Percentiles rank a stretch among this genome's conserved stretches.
These are phyloP conservation scores for Magallana gigas DNA, from an alignment of 1,140 invertebrate genomes.

Conservation along the genomic window DNA sequence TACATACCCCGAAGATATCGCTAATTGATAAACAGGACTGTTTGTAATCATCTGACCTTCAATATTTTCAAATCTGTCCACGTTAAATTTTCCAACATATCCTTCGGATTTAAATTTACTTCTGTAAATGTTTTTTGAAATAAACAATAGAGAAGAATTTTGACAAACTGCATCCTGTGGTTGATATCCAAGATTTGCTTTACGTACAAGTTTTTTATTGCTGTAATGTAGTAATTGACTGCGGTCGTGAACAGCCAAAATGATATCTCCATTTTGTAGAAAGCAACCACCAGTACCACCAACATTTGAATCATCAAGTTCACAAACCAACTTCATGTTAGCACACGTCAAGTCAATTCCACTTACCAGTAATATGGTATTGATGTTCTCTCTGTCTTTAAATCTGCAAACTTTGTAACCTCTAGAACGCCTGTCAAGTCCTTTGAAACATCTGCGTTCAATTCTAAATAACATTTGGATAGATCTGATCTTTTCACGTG, in stretches of 20 bases:
- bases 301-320: neutral
- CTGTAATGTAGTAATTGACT: neutral
- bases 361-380: too few species aligned
- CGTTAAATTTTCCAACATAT: neutral
- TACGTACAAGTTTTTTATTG: neutral
- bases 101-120: neutral
- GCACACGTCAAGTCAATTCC: neutral
- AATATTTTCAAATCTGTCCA: neutral
- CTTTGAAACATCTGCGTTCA: neutral
- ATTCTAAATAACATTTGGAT: neutral
- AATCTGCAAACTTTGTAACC: constrained; percentile 4
- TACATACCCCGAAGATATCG: neutral
- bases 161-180: neutral
- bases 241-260: neutral
- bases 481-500: neutral
- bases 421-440: neutral
- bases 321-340: neutral
- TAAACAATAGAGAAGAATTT: neutral
- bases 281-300: neutral
- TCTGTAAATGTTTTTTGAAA: too few species aligned
- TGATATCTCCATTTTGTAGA: neutral
- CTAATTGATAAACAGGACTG: neutral
- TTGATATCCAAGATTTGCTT: neutral
- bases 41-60: neutral
- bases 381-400: neutral